phyloP scores from a whole-genome alignment of 2,888 invertebrate genomes.

The Mesochorus sp. region DNA sequence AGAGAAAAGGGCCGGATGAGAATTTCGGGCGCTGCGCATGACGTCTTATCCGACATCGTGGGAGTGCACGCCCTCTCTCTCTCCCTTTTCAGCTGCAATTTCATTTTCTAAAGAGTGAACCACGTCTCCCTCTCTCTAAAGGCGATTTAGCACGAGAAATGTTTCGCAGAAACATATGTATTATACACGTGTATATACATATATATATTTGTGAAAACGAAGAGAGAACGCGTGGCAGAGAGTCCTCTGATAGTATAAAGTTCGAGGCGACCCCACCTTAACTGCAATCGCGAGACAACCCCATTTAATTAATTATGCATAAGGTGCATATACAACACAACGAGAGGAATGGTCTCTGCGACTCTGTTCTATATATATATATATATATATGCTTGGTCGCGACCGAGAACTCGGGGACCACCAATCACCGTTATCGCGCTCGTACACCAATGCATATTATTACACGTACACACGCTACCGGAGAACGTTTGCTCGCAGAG shows the following conservation, averaged over 20 bases:
- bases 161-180: conserved; percentile 16
- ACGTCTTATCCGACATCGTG: conserved; percentile 2
- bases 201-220: neutral
- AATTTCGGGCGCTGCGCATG: conserved; percentile 36
- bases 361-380: too few species aligned
- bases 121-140: conserved; percentile 53
- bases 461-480: conserved; percentile 34
- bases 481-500: conserved; percentile 34
- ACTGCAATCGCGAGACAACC: conserved; percentile 73
- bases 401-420: conserved; percentile 59
- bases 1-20: neutral
- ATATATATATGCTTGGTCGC: too few species aligned
- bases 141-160: conserved; percentile 26
- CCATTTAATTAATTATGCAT: conserved; percentile 79
- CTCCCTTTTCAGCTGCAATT: conserved; percentile 65
- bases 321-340: conserved; percentile 63
- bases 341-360: conserved; percentile 26
- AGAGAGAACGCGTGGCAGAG: conserved; percentile 15
- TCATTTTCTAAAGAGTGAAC: conserved; percentile 72
- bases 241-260: conserved; percentile 29
- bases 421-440: conserved; percentile 70
- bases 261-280: conserved; percentile 66
- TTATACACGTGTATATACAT: too few species aligned
- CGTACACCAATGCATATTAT: conserved; percentile 35
- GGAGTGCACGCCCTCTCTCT: conserved; percentile 51